Percentiles rank a stretch among this genome's conserved stretches.
Evolutionary conservation across 2,888 invertebrate species (phyloP).

Genomic region (Stenoptilia bipunctidactyla): DNA sequence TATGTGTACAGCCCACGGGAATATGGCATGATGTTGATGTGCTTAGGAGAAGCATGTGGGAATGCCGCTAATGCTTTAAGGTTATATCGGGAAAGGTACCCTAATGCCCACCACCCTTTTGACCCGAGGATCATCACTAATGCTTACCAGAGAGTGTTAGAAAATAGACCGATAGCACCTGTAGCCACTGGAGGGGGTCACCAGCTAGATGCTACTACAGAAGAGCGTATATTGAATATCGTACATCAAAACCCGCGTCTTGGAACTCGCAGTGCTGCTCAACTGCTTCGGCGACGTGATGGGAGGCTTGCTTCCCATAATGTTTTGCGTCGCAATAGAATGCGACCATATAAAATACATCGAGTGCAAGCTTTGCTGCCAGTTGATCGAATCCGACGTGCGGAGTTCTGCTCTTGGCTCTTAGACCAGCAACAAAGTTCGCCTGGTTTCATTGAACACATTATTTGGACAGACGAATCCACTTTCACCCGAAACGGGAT

Average conservation of each 20-base stretch:
- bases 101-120: neutral
- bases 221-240: neutral
- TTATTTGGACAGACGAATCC: slow-evolving; percentile 10
- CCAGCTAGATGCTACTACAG: neutral
- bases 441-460: slow-evolving; percentile 5
- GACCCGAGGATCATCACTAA: neutral
- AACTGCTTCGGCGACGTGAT: no score
- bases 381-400: slow-evolving; percentile 3
- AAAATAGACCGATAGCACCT: slow-evolving; percentile 1
- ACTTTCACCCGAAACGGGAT: slow-evolving; percentile 11
- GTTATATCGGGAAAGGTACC: neutral
- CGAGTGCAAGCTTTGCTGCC: slow-evolving; percentile 7
- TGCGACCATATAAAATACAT: slow-evolving; percentile 2
- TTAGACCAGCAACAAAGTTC: neutral
- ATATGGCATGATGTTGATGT: no score
- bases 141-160: slow-evolving; percentile 1
- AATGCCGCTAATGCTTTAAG: neutral
- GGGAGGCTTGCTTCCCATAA: slow-evolving; percentile 1
- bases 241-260: neutral
- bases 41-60: no score
- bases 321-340: slow-evolving; percentile 3
- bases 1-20: no score
- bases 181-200: neutral
- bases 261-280: neutral
- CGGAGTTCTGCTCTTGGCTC: slow-evolving; percentile 3